A percentile compares a stretch with the other conserved stretches of the same genome.
These are phyloP conservation scores for Ophiothrix spiculata DNA, from an alignment of 35 echinoderm and acorn worm species.

Conservation along the genomic window DNA sequence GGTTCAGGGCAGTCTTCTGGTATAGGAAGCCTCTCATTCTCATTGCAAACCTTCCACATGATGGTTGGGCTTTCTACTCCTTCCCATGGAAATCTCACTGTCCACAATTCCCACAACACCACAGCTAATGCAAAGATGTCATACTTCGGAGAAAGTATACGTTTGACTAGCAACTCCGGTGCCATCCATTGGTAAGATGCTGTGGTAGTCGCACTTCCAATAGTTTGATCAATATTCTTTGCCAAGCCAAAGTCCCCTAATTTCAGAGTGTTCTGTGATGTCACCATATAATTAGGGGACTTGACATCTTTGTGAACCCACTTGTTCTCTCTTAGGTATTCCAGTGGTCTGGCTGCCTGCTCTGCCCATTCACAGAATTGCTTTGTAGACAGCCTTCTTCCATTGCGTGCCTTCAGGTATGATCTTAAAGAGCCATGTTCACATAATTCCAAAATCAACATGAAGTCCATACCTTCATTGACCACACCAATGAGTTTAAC, in stretches of 20 bases:
- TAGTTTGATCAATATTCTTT: background rate
- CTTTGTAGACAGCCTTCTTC: background rate
- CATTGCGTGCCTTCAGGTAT: too few relatives aligned
- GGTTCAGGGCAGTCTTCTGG: background rate
- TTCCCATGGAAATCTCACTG: background rate
- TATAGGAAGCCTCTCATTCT: background rate
- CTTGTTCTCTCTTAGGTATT: too few relatives aligned
- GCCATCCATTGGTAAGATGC: background rate
- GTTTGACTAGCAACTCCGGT: background rate
- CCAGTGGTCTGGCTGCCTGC: too few relatives aligned
- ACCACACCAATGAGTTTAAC: too few relatives aligned
- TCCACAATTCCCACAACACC: background rate
- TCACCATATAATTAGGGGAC: too few relatives aligned
- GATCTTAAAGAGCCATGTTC: too few relatives aligned
- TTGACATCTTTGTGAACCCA: too few relatives aligned
- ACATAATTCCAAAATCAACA: too few relatives aligned
- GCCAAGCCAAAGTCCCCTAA: too few relatives aligned
- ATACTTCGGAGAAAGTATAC: background rate
- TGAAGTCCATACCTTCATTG: too few relatives aligned
- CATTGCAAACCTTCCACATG: background rate
- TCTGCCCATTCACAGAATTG: background rate
- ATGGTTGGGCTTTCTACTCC: background rate
- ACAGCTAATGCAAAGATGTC: background rate
- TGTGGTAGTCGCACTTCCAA: background rate
- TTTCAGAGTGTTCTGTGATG: too few relatives aligned